These are phyloP conservation scores for Achroia grisella DNA, from an alignment of 1,140 invertebrate genomes.

Conservation along the genomic window DNA sequence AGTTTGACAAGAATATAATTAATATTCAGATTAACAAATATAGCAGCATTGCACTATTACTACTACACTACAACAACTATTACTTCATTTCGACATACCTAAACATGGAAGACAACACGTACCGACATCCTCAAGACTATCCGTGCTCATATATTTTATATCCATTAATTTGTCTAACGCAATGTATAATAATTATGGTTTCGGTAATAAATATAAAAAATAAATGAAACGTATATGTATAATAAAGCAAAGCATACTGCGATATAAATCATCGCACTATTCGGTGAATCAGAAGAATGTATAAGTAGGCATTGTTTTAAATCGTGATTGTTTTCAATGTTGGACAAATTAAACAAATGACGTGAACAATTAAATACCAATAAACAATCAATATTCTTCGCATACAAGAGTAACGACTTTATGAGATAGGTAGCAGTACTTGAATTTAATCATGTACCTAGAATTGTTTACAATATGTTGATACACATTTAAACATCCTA, in stretches of 20 bases:
- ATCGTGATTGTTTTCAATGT: constrained; percentile 48
- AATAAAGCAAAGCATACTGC: constrained; percentile 26
- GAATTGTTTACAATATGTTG: too few species aligned
- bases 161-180: constrained; percentile 36
- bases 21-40: too few species aligned
- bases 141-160: constrained; percentile 38
- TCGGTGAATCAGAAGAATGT: constrained; percentile 43
- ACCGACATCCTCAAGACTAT: constrained; percentile 54
- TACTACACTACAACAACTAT: too few species aligned
- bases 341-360: constrained; percentile 41
- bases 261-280: constrained; percentile 33
- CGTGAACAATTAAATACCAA: constrained; percentile 13
- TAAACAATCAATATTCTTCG: constrained; percentile 1
- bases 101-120: constrained; percentile 62
- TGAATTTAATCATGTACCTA: too few species aligned
- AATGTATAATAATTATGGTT: not conserved
- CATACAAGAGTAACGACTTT: too few species aligned
- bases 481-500: too few species aligned
- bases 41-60: too few species aligned
- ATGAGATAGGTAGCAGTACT: too few species aligned
- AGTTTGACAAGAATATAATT: too few species aligned
- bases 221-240: constrained; percentile 18
- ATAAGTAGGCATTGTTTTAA: constrained; percentile 52
- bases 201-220: constrained; percentile 4
- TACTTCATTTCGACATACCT: constrained; percentile 26